Evolutionary conservation across 2,113 vertebrate species (phyloP).

Genomic region (Zosterops lateralis): DNA sequence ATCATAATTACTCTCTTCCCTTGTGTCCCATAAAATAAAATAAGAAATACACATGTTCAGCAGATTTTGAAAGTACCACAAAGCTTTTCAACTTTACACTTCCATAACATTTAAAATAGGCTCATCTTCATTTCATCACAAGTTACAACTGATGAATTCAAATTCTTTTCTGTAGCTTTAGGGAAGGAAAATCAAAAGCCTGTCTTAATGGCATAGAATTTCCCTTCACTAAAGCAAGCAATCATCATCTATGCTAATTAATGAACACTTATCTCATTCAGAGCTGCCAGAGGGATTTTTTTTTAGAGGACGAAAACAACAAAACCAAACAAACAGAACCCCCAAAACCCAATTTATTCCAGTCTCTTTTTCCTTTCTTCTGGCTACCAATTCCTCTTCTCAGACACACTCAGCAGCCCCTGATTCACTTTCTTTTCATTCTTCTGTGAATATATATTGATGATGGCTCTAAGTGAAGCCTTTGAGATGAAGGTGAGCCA

Average conservation of each 20-base stretch:
- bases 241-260: conserved; percentile 9
- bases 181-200: neutral
- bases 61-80: neutral
- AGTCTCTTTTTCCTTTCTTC: neutral
- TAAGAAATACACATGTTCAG: neutral
- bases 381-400: neutral
- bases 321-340: neutral
- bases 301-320: neutral
- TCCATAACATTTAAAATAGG: neutral
- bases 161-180: neutral
- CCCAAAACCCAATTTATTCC: neutral
- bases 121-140: neutral
- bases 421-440: neutral
- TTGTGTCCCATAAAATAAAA: neutral
- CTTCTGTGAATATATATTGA: neutral
- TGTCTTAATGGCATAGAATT: neutral
- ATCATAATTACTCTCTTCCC: neutral
- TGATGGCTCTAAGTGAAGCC: neutral
- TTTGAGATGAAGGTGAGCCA: neutral
- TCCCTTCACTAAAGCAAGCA: neutral
- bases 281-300: neutral
- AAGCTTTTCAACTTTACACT: neutral
- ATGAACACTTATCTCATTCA: neutral
- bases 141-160: neutral
- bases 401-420: neutral